Evolutionary conservation across 2,888 invertebrate genomes (phyloP).

Genomic region (Tanypteryx hageni): DNA sequence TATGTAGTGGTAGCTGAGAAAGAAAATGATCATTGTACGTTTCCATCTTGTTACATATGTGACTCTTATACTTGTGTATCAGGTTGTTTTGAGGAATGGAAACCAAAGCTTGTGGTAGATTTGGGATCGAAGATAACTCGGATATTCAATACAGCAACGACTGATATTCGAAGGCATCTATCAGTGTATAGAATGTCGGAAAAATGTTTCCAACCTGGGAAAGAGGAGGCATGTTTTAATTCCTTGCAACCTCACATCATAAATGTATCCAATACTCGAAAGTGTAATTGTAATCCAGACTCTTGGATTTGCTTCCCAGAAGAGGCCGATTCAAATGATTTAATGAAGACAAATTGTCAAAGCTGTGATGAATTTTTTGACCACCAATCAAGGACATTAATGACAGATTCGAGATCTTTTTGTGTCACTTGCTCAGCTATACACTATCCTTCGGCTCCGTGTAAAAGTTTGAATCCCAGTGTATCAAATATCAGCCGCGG

Average conservation of each 20-base stretch:
- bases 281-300: constrained; percentile 10
- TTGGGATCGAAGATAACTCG: constrained; percentile 47
- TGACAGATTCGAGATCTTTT: constrained; percentile 20
- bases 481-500: constrained; percentile 23
- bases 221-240: not conserved
- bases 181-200: constrained; percentile 49
- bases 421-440: constrained; percentile 45
- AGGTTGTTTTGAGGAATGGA: constrained; percentile 53
- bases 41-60: constrained; percentile 34
- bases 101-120: constrained; percentile 52
- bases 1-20: constrained; percentile 30
- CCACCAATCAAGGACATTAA: not conserved
- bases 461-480: not conserved
- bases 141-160: constrained; percentile 40
- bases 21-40: constrained; percentile 38
- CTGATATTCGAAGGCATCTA: constrained; percentile 36
- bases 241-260: not conserved
- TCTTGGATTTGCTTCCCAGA: not conserved
- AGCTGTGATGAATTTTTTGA: constrained; percentile 20
- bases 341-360: not conserved
- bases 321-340: not conserved
- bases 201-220: constrained; percentile 19
- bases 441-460: constrained; percentile 20
- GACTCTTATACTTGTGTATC: constrained; percentile 12
- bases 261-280: not conserved